Percentiles rank a stretch among this genome's conserved stretches.
phyloP scores from a whole-genome alignment of 1,140 invertebrate species.

The Onthophagus taurus region DNA sequence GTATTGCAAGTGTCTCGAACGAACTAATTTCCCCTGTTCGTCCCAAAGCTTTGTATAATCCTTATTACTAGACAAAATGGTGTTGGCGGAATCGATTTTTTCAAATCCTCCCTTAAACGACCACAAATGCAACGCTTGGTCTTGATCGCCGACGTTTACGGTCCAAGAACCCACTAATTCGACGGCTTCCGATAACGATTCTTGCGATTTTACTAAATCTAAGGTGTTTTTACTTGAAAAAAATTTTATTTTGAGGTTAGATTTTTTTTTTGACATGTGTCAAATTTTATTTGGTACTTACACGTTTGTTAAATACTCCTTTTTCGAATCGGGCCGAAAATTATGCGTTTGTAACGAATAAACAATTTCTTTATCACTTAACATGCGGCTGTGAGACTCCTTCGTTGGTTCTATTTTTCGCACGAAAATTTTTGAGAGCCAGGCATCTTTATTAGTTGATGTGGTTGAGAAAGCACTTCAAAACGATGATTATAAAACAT shows the following conservation, averaged over 20 bases:
- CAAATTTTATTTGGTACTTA: constrained; percentile 53
- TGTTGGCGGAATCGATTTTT: constrained; percentile 71
- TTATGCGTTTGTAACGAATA: constrained; percentile 93
- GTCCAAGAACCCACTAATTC: constrained; percentile 78
- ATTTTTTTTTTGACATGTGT: neutral
- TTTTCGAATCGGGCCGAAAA: constrained; percentile 76
- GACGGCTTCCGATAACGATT: constrained; percentile 53
- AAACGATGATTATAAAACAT: too few species aligned
- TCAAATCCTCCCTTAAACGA: constrained; percentile 87
- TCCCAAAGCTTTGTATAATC: constrained; percentile 69
- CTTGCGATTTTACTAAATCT: constrained; percentile 64
- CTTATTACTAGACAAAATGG: constrained; percentile 53
- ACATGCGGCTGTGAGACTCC: constrained; percentile 88
- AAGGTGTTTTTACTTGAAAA: constrained; percentile 68
- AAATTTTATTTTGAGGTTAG: neutral
- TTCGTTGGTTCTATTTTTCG: constrained; percentile 88
- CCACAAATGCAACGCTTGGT: constrained; percentile 94
- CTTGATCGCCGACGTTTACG: constrained; percentile 93
- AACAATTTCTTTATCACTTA: constrained; percentile 89
- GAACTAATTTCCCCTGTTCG: constrained; percentile 73
- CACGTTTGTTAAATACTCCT: constrained; percentile 84
- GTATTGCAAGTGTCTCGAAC: constrained; percentile 86
- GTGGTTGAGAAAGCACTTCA: too few species aligned
- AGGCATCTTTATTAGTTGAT: constrained; percentile 58
- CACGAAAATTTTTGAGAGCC: constrained; percentile 82